Evolutionary conservation across 2,888 invertebrate genomes (phyloP).

Genomic region (Macrosiphum euphorbiae): DNA sequence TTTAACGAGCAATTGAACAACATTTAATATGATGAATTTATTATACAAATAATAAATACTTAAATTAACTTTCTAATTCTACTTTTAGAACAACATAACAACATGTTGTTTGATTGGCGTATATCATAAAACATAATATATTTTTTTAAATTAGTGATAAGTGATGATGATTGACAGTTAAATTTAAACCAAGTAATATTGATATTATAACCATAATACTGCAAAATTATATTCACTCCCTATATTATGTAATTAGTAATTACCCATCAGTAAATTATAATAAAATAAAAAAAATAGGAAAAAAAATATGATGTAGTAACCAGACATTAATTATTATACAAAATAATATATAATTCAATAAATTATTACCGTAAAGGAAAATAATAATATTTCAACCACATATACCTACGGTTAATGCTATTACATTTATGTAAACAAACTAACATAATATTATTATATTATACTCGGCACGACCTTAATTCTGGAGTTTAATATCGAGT

Average conservation of each 20-base stretch:
- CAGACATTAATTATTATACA: not conserved
- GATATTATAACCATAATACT: no score
- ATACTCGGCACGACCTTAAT: not conserved
- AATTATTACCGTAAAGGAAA: not conserved
- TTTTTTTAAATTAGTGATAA: not conserved
- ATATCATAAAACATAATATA: not conserved
- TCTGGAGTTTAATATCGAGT: conserved; percentile 3
- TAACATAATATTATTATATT: not conserved
- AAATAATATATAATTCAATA: not conserved
- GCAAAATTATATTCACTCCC: no score
- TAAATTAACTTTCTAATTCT: not conserved
- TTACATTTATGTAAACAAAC: not conserved
- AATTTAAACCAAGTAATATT: not conserved
- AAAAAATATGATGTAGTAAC: not conserved
- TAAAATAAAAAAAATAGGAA: not conserved
- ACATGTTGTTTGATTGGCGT: not conserved
- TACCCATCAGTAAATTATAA: not conserved
- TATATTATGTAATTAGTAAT: no score
- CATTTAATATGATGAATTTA: not conserved
- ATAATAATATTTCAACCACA: not conserved
- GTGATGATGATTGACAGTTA: not conserved
- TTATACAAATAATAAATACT: not conserved
- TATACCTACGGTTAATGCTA: not conserved
- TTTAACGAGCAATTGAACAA: not conserved
- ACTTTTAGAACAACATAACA: not conserved